Evolutionary conservation across 2,797 vertebrate species (phyloP).

Genomic region (Epinephelus coioides): DNA sequence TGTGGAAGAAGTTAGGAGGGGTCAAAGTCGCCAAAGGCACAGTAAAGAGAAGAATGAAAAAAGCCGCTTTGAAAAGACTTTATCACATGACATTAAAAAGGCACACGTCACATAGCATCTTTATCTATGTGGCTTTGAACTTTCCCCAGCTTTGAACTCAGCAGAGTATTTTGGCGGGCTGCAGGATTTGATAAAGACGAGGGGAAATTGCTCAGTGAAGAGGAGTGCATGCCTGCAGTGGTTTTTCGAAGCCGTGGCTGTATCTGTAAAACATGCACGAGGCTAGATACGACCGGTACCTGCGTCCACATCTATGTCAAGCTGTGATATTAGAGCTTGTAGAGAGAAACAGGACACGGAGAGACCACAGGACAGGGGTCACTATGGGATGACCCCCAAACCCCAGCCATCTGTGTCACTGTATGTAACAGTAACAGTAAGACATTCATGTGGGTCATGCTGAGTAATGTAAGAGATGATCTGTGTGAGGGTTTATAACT

Average conservation of each 20-base stretch:
- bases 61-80: conserved; percentile 64
- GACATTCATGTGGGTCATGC: conserved; percentile 29
- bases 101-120: conserved; percentile 53
- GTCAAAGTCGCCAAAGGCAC: conserved; percentile 53
- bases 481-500: neutral
- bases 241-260: conserved; percentile 37
- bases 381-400: conserved; percentile 17
- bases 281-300: conserved; percentile 80
- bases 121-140: conserved; percentile 66
- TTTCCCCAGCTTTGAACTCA: conserved; percentile 64
- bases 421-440: conserved; percentile 3
- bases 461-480: conserved; percentile 18
- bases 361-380: conserved; percentile 76
- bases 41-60: neutral
- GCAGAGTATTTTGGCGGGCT: conserved; percentile 35
- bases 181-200: conserved; percentile 37
- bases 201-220: conserved; percentile 41
- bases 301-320: conserved; percentile 88
- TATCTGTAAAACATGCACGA: conserved; percentile 76
- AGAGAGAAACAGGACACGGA: conserved; percentile 82
- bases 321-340: conserved; percentile 87
- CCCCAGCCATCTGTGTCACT: neutral
- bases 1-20: conserved; percentile 31
- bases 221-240: conserved; percentile 47
- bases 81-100: conserved; percentile 60